phyloP scores from a whole-genome alignment of 2,797 vertebrate species.

The Lacerta bilineata region DNA sequence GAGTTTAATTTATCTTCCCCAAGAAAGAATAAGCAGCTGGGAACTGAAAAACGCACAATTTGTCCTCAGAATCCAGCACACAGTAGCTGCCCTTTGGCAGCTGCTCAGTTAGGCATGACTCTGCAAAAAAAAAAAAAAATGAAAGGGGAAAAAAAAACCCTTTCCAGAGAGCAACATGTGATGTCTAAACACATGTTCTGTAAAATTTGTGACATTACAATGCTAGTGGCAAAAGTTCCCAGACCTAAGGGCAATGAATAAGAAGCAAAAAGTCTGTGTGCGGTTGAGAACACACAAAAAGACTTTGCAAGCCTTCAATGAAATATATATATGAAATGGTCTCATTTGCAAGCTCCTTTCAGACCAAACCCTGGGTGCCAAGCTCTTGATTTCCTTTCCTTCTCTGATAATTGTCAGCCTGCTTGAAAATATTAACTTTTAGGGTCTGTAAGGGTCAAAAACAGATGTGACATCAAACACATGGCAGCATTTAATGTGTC shows the following conservation, averaged over 20 bases:
- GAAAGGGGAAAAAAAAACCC: not conserved
- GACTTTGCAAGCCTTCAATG: not conserved
- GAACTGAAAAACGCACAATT: slow-evolving; percentile 27
- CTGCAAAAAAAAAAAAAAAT: slow-evolving; percentile 41
- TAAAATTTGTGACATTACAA: not conserved
- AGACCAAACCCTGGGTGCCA: not conserved
- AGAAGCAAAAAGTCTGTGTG: not conserved
- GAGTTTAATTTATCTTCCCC: slow-evolving; percentile 46
- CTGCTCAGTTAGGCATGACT: slow-evolving; percentile 57
- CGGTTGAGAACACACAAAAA: not conserved
- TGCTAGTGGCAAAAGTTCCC: not conserved
- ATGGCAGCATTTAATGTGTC: not conserved
- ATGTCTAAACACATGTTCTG: not conserved
- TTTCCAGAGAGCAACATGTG: slow-evolving; percentile 46
- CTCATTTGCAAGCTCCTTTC: not conserved
- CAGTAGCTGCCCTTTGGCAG: slow-evolving; percentile 57
- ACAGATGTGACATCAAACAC: not conserved
- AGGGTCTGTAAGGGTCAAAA: not conserved
- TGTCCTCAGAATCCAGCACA: slow-evolving; percentile 51
- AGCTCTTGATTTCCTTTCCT: not conserved
- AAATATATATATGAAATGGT: not conserved
- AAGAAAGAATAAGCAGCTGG: slow-evolving; percentile 54
- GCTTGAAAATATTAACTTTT: not conserved
- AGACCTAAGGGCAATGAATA: not conserved
- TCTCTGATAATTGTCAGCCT: not conserved